Evolutionary conservation across 2,797 vertebrate species (phyloP), one percentile per base, ranked within the genome.

Genomic region (Acanthornis magna): DNA sequence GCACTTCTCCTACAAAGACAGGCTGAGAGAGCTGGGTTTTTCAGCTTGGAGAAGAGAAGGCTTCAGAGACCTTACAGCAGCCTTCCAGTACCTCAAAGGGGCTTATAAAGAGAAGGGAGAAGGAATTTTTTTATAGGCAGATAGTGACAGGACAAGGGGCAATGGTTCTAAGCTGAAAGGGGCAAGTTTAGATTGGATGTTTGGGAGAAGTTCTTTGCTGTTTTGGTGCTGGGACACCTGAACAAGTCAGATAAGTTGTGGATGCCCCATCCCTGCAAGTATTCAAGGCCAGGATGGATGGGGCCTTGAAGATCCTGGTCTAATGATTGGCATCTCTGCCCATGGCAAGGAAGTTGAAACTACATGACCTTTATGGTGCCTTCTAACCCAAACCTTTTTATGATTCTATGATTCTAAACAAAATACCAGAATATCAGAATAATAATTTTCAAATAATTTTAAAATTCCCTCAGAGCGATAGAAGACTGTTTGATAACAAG

Each of bases 311-410:
- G 7, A 71, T 23, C 8, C 50, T 57, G 1, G 1, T 63, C 19
- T 63, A 43, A 22, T 36, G 42, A 55, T 42, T 36, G 18, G 8
- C 8, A 13, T 22, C 17, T 22, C 30, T 55, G 30, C 4, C 16
- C 3, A 2, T 22, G 22, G 12, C 18, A 57, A 50, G 25, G 13
- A 5, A 9, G 13, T 26, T 29, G 13, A 25, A 77, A 40, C 6
- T 20, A 25, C 14, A 15, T 0, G 2, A 16, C 29, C 1, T 79
- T 57, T 38, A 43, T 50, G 6, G 16, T n/a, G 16, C 3, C 9
- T 43, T 72, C 10, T 23, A 50, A 57, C 10, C 40, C 10, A 57
- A 57, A 57, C 3, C 10, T 32, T 57, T 53, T 22, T 23, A 48
- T 57, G 57, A 55, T 34, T 55, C 25, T 14, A 29, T 38, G 26